These are phyloP conservation scores for Hypomecis punctinalis DNA, from an alignment of 2,888 invertebrate genomes.

Conservation along the genomic window DNA sequence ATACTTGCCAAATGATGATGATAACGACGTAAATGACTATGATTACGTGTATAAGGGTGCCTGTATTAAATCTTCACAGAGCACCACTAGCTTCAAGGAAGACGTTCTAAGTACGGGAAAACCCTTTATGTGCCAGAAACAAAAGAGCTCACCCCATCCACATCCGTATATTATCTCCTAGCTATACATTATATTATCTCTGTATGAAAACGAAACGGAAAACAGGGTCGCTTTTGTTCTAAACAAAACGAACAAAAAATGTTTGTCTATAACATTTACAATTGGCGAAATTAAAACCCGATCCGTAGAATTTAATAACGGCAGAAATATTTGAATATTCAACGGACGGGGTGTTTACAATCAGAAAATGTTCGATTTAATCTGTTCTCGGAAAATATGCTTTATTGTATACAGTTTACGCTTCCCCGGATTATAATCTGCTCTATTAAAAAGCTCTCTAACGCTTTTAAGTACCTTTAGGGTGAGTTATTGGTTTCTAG, in stretches of 20 bases:
- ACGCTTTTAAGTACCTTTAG: not conserved
- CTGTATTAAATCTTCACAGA: too few relatives aligned
- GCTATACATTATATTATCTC: constrained; percentile 24
- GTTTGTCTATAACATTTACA: constrained; percentile 38
- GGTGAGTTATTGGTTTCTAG: not conserved
- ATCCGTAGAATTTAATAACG: constrained; percentile 57
- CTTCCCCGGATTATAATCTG: constrained; percentile 4
- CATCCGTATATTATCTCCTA: constrained; percentile 4
- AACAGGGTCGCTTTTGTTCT: constrained; percentile 16
- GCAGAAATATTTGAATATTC: constrained; percentile 57
- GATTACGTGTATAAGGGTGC: too few relatives aligned
- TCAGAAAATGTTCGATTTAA: constrained; percentile 53
- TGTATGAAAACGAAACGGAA: constrained; percentile 14
- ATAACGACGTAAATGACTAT: too few relatives aligned
- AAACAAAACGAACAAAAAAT: constrained; percentile 34
- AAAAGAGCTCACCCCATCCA: constrained; percentile 13
- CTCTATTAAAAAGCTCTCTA: constrained; percentile 6
- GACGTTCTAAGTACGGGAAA: constrained; percentile 1
- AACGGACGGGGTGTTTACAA: constrained; percentile 49
- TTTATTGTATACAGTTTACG: constrained; percentile 20
- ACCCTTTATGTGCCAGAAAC: constrained; percentile 10
- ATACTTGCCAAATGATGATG: too few relatives aligned
- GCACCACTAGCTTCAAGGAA: too few relatives aligned
- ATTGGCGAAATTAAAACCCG: constrained; percentile 51
- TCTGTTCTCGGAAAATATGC: constrained; percentile 35